Conservation (phyloP, 2,888 invertebrate genomes). For the Ypsolopha sequella region DNA sequence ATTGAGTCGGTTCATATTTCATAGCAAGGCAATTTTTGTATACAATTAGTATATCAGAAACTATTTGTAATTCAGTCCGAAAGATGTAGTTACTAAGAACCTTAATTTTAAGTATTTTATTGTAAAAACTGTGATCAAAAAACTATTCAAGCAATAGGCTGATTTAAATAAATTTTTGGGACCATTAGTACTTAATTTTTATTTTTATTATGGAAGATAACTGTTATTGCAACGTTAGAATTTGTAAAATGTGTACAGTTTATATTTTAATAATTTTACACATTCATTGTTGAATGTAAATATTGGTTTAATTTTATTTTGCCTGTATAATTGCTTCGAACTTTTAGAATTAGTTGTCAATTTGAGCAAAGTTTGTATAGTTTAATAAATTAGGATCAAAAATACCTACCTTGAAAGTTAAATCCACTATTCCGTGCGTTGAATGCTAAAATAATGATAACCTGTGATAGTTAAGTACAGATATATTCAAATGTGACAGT, state of each 20-base stretch:
- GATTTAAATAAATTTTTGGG: background rate
- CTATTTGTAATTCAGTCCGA: no score
- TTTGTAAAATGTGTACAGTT: background rate
- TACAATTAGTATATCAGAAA: no score
- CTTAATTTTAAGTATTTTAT: no score
- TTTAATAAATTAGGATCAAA: background rate
- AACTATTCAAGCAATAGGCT: no score
- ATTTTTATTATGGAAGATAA: no score
- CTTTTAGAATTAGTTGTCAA: background rate
- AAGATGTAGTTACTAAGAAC: no score
- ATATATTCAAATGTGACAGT: conserved; percentile 2
- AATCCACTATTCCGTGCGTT: conserved; percentile 1
- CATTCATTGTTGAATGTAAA: background rate
- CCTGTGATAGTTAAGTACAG: conserved; percentile 5
- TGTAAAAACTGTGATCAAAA: no score
- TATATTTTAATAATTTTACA: background rate
- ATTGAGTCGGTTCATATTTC: no score
- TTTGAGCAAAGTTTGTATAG: conserved; percentile 1
- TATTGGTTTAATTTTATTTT: background rate
- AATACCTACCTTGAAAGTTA: background rate
- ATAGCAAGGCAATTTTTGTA: no score
- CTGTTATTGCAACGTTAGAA: background rate
- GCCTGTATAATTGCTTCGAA: no score
- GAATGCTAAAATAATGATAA: conserved; percentile 1
- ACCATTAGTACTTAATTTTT: background rate